phyloP scores from a whole-genome alignment of 1,140 invertebrate genomes.

The Sipha flava region DNA sequence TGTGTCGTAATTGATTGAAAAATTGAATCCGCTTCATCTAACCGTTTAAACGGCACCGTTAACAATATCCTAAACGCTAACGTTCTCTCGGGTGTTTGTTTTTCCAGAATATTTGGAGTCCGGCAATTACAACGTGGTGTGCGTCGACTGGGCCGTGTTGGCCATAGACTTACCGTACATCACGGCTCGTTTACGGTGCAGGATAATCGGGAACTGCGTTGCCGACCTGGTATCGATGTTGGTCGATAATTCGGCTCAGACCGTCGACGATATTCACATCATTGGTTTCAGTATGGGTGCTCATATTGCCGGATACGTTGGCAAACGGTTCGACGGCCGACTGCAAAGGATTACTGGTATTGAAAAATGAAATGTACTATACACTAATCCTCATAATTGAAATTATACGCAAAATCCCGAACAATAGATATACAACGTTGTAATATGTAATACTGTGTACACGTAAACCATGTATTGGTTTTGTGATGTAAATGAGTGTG shows the following conservation, averaged over 20 bases:
- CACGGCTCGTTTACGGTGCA: slow-evolving; percentile 57
- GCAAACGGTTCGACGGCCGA: slow-evolving; percentile 48
- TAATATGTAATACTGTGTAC: no score
- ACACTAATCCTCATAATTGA: no score
- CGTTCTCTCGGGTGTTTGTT: no score
- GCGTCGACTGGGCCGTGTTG: slow-evolving; percentile 56
- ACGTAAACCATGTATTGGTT: no score
- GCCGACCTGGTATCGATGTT: slow-evolving; percentile 57
- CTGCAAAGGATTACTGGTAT: slow-evolving; percentile 3
- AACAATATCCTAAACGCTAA: no score
- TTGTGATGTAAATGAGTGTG: no score
- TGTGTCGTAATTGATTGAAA: no score
- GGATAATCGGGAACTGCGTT: slow-evolving; percentile 52
- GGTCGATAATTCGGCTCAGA: slow-evolving; percentile 47
- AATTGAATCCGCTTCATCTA: no score
- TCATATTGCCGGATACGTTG: slow-evolving; percentile 78
- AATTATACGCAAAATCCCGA: no score
- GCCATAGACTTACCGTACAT: slow-evolving; percentile 47
- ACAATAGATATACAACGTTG: no score
- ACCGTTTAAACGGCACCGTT: no score
- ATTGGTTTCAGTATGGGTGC: slow-evolving; percentile 88
- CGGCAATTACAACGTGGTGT: slow-evolving; percentile 61
- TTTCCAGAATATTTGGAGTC: slow-evolving; percentile 55
- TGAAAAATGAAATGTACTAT: no score
- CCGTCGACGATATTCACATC: slow-evolving; percentile 59